Conservation (phyloP, 2,113 vertebrate genomes). For the Pseudorectes ferrugineus region DNA sequence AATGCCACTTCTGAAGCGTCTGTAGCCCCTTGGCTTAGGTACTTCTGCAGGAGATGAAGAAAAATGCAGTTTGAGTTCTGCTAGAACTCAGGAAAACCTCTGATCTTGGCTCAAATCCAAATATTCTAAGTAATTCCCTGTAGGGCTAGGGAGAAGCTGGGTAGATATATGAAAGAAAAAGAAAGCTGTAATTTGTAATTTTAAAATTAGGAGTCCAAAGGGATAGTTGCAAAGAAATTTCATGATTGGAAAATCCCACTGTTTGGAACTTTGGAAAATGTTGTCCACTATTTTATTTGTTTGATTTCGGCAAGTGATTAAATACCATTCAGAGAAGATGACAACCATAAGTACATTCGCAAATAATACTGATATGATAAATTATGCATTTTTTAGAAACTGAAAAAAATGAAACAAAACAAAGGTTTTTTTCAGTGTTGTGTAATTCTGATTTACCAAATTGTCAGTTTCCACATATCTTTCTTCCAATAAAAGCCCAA, state of each 20-base stretch:
- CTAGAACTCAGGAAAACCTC: not conserved
- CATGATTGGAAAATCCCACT: not conserved
- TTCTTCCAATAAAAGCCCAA: slow-evolving; percentile 36
- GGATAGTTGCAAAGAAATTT: not conserved
- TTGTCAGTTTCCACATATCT: slow-evolving; percentile 8
- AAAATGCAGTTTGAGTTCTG: not conserved
- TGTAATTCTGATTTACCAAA: slow-evolving; percentile 9
- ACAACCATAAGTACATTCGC: slow-evolving; percentile 34
- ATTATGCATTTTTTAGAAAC: not conserved
- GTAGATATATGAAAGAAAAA: not conserved
- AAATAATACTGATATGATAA: slow-evolving; percentile 52
- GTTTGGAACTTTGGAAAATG: not conserved
- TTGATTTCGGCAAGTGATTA: slow-evolving; percentile 23
- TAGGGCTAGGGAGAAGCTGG: not conserved
- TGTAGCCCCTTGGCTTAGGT: not conserved
- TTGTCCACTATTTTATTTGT: not conserved
- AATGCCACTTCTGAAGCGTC: not conserved
- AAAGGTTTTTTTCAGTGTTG: not conserved
- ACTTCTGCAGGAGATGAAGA: not conserved
- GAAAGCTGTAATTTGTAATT: not conserved
- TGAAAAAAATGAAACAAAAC: not conserved
- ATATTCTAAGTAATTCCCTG: not conserved
- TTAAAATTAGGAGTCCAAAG: not conserved
- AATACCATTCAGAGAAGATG: not conserved
- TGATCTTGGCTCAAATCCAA: not conserved